Evolutionary conservation across 2,888 invertebrate species (phyloP), one percentile per base, ranked within the genome.

Genomic region (Brassicogethes aeneus): DNA sequence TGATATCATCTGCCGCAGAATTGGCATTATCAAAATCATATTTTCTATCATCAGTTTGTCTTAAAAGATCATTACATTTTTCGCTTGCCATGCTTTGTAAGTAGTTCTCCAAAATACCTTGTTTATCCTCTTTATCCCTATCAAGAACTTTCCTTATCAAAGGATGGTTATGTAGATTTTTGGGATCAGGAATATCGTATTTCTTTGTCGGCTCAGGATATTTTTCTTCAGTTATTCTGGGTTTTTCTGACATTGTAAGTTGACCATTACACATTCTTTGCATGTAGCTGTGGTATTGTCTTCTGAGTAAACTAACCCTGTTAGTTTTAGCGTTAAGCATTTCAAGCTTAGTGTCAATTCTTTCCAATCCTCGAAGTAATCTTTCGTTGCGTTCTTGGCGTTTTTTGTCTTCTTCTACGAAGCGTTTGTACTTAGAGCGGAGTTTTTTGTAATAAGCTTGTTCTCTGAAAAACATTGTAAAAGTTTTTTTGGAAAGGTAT

Each of bases 331-430:
- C 73, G 15, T 73, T 70, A 57, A 79, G 68, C 50, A 69, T 63
- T 17, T 71, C 66, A 15, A 79, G 71, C 48, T 74, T 70, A 47
- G 68, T 72, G 61, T 79, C 79, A 43, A 79, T 73, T 16, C 70
- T 69, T 52, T 79, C 77, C 51, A 80, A 60, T 51, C 73, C 68
- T 43, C 71, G 70, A 16, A 77, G 62, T 42, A 80, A 67, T 54
- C 70, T 70, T 48, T 74, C 73, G 58, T 79, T 80, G 17, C 79
- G 70, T 50, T 77, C 74, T 46, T 76, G 76, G 34, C 78, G 70
- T 30, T 67, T 64, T 37, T 68, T 65, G 52, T 79, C 77, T 50
- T 79, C 77, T 48, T 79, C 78, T 41, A 79, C 55, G 55, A 72
- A 74, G 15, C 64, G 64, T 42, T 72, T 71, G 52, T 74, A 75